Evolutionary conservation across 2,888 invertebrate species (phyloP).

Genomic region (Acronicta psi): DNA sequence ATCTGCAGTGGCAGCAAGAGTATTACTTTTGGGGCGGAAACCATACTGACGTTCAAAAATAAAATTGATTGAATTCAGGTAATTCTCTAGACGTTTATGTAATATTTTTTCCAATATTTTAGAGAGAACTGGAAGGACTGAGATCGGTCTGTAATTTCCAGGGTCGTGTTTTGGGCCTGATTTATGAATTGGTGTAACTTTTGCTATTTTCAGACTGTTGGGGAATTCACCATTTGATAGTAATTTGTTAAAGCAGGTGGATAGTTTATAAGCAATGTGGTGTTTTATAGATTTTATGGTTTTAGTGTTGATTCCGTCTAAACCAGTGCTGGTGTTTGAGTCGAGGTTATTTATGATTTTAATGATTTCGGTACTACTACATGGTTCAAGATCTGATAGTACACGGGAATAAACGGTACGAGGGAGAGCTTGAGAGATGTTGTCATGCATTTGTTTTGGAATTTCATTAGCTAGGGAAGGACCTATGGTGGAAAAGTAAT

Average conservation of each 20-base stretch:
- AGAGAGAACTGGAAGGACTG: neutral
- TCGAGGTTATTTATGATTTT: conserved; percentile 7
- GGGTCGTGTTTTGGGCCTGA: conserved; percentile 12
- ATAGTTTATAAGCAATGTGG: neutral
- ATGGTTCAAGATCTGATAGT: neutral
- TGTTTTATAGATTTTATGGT: conserved; percentile 1
- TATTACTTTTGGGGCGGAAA: no score
- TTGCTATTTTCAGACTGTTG: conserved; percentile 9
- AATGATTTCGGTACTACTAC: neutral
- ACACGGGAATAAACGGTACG: neutral
- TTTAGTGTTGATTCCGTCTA: conserved; percentile 10
- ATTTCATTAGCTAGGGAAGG: neutral
- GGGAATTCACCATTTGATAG: conserved; percentile 9
- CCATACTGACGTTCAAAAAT: no score
- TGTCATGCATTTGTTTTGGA: neutral
- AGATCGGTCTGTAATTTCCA: conserved; percentile 9
- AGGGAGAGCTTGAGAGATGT: conserved; percentile 1
- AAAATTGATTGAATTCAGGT: no score
- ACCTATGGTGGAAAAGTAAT: conserved; percentile 1
- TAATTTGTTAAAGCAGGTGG: conserved; percentile 1
- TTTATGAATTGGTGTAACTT: conserved; percentile 12
- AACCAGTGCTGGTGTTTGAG: neutral
- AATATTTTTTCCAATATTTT: no score
- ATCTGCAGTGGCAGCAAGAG: no score
- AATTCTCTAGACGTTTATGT: no score